Base-by-base conservation (phyloP, 2,888 invertebrate genomes). In the Thereva unica region DNA sequence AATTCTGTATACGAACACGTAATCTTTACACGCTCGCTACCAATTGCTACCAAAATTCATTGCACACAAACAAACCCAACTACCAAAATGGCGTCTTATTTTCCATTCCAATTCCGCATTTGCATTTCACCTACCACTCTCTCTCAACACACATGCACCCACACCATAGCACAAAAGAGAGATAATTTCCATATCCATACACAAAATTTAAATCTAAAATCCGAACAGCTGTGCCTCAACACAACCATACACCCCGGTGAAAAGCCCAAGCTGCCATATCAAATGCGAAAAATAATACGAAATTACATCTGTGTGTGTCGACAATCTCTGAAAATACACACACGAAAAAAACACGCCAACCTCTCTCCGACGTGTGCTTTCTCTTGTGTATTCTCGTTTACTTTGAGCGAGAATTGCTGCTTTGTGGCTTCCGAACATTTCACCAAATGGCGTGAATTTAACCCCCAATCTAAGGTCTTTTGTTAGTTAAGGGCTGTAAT, bases 81-180 rank as follows among this genome's bases (percentile, higher is more conserved):
- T 49, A 4, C 34, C 61, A 61, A 61, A 61, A 61, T 61, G 61
- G 61, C 61, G 49, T 49, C 40, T 59, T 45, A 35, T 59, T 53
- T 34, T 23, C 44, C 23, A 23, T 23, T 23, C 23, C 23, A 23
- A 23, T 23, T 23, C 23, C 23, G 23, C 23, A 23, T 23, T 44
- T 45, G 45, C 56, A 57, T n/a, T 59, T 37, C 57, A 59, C 47
- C 23, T 23, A n/a, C 47, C 57, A 57, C 47, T 12, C 37, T 5
- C n/a, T 41, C 23, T 40, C 55, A 41, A 55, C 47, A 45, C 23
- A 23, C n/a, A 8, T 12, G 10, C 38, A 55, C 54, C 4, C 34
- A 57, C 45, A 34, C 45, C 4, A 35, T 4, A 38, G 10, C 37
- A 4, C 9, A n/a, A n/a, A n/a, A n/a, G 57, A 59, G 57, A 59